Conservation (phyloP, 2,888 invertebrate species). For the Labia minor region DNA sequence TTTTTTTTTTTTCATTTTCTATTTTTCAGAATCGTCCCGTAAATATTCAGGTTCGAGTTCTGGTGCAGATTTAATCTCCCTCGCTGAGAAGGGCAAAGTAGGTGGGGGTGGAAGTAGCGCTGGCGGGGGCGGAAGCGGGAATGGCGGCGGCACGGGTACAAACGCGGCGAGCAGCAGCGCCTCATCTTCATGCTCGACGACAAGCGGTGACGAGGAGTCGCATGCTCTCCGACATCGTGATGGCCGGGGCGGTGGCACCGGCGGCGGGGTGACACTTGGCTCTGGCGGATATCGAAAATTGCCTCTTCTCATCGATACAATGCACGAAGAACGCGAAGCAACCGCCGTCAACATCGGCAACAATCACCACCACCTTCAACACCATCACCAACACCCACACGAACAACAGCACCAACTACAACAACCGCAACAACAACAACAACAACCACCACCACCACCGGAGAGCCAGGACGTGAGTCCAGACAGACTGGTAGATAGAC, state of each 20-base stretch:
- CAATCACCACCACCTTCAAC: slow-evolving; percentile 20
- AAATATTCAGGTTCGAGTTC: slow-evolving; percentile 17
- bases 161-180: slow-evolving; percentile 35
- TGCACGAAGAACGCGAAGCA: slow-evolving; percentile 24
- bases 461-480: slow-evolving; percentile 23
- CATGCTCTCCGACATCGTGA: slow-evolving; percentile 26
- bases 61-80: slow-evolving; percentile 38
- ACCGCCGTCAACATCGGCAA: slow-evolving; percentile 13
- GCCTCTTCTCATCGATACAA: slow-evolving; percentile 23
- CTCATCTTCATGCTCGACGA: slow-evolving; percentile 44
- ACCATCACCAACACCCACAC: slow-evolving; percentile 18
- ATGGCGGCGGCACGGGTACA: slow-evolving; percentile 27
- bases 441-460: not conserved
- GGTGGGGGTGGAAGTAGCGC: slow-evolving; percentile 31
- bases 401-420: slow-evolving; percentile 22
- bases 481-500: not conserved
- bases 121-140: slow-evolving; percentile 28
- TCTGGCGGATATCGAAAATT: slow-evolving; percentile 18
- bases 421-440: slow-evolving; percentile 20
- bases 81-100: slow-evolving; percentile 43
- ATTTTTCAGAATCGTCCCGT: not conserved
- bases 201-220: slow-evolving; percentile 41
- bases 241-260: slow-evolving; percentile 23
- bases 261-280: not conserved
- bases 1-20: too few species aligned